phyloP scores from a whole-genome alignment of 2,888 invertebrate species.

The Phengaris alcon region DNA sequence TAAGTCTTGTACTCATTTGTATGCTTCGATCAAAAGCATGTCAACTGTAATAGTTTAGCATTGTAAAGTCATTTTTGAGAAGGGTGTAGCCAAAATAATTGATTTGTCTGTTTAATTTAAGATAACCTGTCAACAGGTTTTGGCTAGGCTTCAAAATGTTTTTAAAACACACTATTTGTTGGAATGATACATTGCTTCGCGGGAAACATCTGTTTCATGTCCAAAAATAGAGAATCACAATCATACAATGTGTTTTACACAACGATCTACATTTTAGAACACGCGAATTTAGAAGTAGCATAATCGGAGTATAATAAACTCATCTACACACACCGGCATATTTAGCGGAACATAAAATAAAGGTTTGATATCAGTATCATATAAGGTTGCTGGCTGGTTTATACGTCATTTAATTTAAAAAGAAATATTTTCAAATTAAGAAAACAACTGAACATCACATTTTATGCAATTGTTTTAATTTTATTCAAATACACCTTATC shows the following conservation, averaged over 20 bases:
- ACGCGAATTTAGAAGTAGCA: neutral
- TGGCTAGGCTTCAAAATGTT: slow-evolving; percentile 35
- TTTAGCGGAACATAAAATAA: too few relatives aligned
- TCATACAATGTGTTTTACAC: slow-evolving; percentile 35
- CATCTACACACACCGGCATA: too few relatives aligned
- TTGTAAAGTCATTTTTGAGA: neutral
- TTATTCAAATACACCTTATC: too few relatives aligned
- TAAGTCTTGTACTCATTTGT: neutral
- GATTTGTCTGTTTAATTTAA: slow-evolving; percentile 29
- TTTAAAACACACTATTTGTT: slow-evolving; percentile 37
- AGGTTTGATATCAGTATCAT: too few relatives aligned
- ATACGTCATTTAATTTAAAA: too few relatives aligned
- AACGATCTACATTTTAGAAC: neutral
- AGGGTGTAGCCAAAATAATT: neutral
- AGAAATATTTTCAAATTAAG: too few relatives aligned
- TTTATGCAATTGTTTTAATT: too few relatives aligned
- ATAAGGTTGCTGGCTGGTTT: too few relatives aligned
- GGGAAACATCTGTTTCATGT: slow-evolving; percentile 53
- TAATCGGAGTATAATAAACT: neutral
- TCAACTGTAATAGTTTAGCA: neutral
- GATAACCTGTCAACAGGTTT: slow-evolving; percentile 28
- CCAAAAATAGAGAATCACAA: slow-evolving; percentile 56
- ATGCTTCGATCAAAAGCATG: neutral
- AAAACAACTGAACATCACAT: too few relatives aligned
- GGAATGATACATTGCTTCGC: slow-evolving; percentile 38